These are phyloP conservation scores for Patella depressa DNA, from an alignment of 2,888 invertebrate species.

Conservation along the genomic window DNA sequence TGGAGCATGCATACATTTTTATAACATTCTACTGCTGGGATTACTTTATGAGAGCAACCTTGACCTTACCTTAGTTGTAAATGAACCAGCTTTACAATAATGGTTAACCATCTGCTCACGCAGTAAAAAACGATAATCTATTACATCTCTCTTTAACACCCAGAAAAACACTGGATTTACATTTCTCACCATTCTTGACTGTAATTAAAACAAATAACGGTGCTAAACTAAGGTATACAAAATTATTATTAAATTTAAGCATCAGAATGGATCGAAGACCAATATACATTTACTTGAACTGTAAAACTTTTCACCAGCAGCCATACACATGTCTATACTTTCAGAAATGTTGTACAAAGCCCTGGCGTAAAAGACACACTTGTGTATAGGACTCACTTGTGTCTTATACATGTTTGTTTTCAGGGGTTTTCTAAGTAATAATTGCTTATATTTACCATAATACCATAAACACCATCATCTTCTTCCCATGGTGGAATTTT, in stretches of 20 bases:
- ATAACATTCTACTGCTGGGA: too few species aligned
- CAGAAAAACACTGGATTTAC: conserved; percentile 85
- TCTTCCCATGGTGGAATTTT: conserved; percentile 71
- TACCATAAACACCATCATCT: conserved; percentile 71
- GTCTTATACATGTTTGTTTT: too few species aligned
- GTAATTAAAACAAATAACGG: conserved; percentile 29
- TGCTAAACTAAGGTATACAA: too few species aligned
- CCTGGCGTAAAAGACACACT: too few species aligned
- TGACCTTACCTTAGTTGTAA: conserved; percentile 87
- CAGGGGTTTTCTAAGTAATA: neutral
- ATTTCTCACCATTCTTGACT: conserved; percentile 70
- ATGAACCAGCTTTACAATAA: conserved; percentile 84
- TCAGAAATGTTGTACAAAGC: too few species aligned
- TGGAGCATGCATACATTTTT: too few species aligned
- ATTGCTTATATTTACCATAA: conserved; percentile 60
- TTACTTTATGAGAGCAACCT: too few species aligned
- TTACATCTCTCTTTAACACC: conserved; percentile 88
- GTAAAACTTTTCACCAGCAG: neutral
- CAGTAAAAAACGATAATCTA: conserved; percentile 79
- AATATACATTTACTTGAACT: neutral
- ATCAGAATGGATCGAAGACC: too few species aligned
- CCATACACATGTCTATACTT: too few species aligned
- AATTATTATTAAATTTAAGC: too few species aligned
- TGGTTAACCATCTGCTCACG: conserved; percentile 83
- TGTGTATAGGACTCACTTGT: too few species aligned